phyloP scores from a whole-genome alignment of 2,888 invertebrate species.

The Zeuzera pyrina region DNA sequence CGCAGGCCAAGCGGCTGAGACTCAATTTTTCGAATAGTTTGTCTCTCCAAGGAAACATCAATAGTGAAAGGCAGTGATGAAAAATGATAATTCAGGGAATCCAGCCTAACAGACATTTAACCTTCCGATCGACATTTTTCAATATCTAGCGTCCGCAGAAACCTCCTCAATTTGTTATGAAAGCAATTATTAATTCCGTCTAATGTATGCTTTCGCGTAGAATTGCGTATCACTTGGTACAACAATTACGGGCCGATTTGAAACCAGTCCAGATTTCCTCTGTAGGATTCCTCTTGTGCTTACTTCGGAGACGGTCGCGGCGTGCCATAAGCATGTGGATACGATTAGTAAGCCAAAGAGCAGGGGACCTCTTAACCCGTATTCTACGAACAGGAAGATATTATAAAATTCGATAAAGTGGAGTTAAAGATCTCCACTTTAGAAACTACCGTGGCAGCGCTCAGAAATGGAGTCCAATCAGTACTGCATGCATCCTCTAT shows the following conservation, averaged over 20 bases:
- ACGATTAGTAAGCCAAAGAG: neutral
- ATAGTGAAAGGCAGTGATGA: neutral
- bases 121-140: neutral
- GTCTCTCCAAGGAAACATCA: neutral
- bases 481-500: neutral
- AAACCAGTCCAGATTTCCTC: neutral
- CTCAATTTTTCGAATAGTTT: neutral
- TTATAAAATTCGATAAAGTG: neutral
- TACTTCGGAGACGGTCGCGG: neutral
- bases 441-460: neutral
- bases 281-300: neutral
- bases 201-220: neutral
- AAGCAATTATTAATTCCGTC: neutral
- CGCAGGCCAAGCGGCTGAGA: neutral
- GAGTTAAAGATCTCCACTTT: neutral
- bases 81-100: too few relatives aligned
- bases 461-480: too few relatives aligned
- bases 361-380: neutral
- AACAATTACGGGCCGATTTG: neutral
- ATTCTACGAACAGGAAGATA: neutral
- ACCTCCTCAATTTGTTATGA: neutral
- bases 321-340: neutral
- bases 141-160: neutral
- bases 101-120: too few relatives aligned
- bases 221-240: neutral